phyloP scores from a whole-genome alignment of 37 sponge, comb jelly and placozoan genomes.

The Axinella damicornis region DNA sequence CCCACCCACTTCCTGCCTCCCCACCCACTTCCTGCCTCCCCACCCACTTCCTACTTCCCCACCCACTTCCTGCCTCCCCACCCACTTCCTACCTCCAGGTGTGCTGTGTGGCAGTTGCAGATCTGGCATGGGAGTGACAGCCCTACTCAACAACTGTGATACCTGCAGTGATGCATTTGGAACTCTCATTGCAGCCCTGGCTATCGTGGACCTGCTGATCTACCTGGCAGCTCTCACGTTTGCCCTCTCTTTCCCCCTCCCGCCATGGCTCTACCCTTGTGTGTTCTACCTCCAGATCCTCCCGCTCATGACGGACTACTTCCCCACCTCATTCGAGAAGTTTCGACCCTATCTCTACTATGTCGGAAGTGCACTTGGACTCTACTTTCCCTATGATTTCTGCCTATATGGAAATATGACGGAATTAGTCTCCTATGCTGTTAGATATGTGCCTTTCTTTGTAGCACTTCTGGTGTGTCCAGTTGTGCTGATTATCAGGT shows the following conservation, averaged over 20 bases:
- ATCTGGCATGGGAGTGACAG: slow-evolving; percentile 63
- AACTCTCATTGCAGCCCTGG: slow-evolving; percentile 28
- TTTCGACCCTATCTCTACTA: slow-evolving; percentile 66
- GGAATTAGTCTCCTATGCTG: slow-evolving; percentile 54
- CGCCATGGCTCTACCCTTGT: slow-evolving; percentile 40
- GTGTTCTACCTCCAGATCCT: slow-evolving; percentile 59
- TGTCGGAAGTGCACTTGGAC: slow-evolving; percentile 55
- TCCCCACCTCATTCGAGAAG: slow-evolving; percentile 56
- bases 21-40: no score
- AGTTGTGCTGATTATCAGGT: slow-evolving; percentile 17
- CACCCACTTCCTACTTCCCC: background rate
- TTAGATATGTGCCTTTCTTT: slow-evolving; percentile 57
- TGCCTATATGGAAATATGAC: slow-evolving; percentile 60
- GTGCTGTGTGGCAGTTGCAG: slow-evolving; percentile 74
- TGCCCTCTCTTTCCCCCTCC: slow-evolving; percentile 11
- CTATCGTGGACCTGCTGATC: slow-evolving; percentile 6
- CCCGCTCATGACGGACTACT: slow-evolving; percentile 54
- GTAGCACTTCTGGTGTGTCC: slow-evolving; percentile 2
- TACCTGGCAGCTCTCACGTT: slow-evolving; percentile 1
- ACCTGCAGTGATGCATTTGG: slow-evolving; percentile 39
- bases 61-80: background rate
- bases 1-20: no score
- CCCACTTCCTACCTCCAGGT: slow-evolving; percentile 43
- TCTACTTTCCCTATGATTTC: slow-evolving; percentile 83
- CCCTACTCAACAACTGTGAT: slow-evolving; percentile 59